Conservation (phyloP, 2,113 vertebrate species). For the Neotoma lepida region DNA sequence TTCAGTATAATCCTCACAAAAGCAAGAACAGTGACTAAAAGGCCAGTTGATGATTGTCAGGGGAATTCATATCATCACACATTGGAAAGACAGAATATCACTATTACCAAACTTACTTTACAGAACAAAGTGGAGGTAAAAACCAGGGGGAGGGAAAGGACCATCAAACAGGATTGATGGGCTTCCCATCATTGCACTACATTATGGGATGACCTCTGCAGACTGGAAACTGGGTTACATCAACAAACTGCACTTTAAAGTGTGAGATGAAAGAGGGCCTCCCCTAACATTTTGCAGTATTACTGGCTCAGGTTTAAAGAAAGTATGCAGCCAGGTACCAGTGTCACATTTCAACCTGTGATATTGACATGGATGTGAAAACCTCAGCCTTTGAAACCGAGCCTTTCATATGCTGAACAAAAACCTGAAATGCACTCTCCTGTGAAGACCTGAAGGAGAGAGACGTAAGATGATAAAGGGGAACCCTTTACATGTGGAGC, state of each 20-base stretch:
- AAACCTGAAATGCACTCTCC: constrained; percentile 77
- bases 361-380: constrained; percentile 83
- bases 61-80: constrained; percentile 69
- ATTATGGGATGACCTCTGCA: constrained; percentile 86
- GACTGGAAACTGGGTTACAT: constrained; percentile 88
- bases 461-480: constrained; percentile 83
- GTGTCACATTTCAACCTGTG: constrained; percentile 85
- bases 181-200: constrained; percentile 77
- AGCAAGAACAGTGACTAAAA: constrained; percentile 69
- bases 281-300: constrained; percentile 78
- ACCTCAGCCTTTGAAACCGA: constrained; percentile 87
- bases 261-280: constrained; percentile 85
- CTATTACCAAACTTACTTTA: constrained; percentile 74
- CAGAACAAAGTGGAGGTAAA: constrained; percentile 63
- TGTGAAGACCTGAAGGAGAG: constrained; percentile 78
- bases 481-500: constrained; percentile 63
- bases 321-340: constrained; percentile 85
- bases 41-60: constrained; percentile 45
- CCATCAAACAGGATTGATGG: constrained; percentile 81
- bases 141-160: background rate
- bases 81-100: constrained; percentile 75
- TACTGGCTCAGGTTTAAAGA: constrained; percentile 89
- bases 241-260: constrained; percentile 86
- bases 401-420: constrained; percentile 82
- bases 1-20: constrained; percentile 64